phyloP scores from a whole-genome alignment of 2,113 vertebrate genomes.

The Nipponia nippon region DNA sequence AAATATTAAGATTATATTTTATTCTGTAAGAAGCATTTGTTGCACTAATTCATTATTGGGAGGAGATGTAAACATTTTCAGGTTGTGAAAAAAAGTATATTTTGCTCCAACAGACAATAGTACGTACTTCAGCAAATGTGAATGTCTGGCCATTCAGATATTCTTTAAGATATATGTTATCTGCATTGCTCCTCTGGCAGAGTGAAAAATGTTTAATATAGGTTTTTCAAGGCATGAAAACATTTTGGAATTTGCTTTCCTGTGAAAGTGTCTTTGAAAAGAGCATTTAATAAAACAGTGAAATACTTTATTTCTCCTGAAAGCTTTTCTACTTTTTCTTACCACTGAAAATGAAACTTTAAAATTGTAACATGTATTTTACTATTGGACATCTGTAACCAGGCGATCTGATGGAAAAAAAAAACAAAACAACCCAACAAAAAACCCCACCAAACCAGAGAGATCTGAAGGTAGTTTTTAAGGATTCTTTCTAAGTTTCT shows the following conservation, averaged over 20 bases:
- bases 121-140: background rate
- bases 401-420: background rate
- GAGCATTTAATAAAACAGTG: background rate
- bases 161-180: background rate
- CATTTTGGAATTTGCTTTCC: background rate
- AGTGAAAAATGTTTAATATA: background rate
- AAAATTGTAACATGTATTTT: background rate
- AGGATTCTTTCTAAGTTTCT: background rate
- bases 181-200: background rate
- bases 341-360: background rate
- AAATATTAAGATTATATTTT: background rate
- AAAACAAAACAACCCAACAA: too few species aligned
- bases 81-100: background rate
- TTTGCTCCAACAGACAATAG: background rate
- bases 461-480: background rate
- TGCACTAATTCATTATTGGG: background rate
- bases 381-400: background rate
- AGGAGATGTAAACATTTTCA: background rate
- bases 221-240: background rate
- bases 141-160: background rate
- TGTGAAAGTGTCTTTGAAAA: background rate
- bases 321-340: background rate
- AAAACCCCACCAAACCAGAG: too few species aligned
- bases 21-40: background rate
- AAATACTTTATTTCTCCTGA: slow-evolving; percentile 2